Base-by-base conservation (phyloP, 2,113 vertebrate species). In the Galeopterus variegatus region DNA sequence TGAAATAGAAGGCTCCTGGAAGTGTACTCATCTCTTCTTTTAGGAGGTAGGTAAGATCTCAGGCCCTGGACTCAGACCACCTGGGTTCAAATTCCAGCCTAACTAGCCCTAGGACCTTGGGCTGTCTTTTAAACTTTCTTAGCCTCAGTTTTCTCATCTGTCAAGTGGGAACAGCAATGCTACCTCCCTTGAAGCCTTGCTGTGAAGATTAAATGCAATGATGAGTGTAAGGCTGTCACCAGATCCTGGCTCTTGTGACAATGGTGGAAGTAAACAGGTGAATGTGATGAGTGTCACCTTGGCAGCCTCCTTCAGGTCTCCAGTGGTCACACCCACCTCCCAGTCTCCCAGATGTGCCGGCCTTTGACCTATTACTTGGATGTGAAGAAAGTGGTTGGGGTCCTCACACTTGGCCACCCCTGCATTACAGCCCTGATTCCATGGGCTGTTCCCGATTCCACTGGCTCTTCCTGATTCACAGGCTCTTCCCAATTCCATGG, bases 221-320 rank as follows among this genome's bases (percentile, higher is more conserved):
- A 9, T n/a, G 86, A 48, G n/a, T 15, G n/a, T 41, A 15, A 60
- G 48, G 72, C 56, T 62, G 12, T 48, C 28, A 45, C 56, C 13
- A 73, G 10, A 21, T 31, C 0, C n/a, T 45, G 28, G 56, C 31
- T 41, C 70, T 75, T 2, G 56, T 1, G 11, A 28, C 4, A 3
- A 41, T 75, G 41, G 41, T 7, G 13, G 56, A 48, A 31, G 19
- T n/a, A 19, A 19, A 60, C 6, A 48, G 54, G 28, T 33, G 28
- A 12, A 75, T 8, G 1, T 10, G 12, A n/a, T 0, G 1, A 24
- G 54, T 2, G 2, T 60, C 54, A 48, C 36, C 54, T 33, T 21
- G 28, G 7, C 28, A 60, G 28, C 28, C 54, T 48, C 70, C 52
- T 48, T 31, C 18, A 60, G 52, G 70, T 48, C 26, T 33, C 19